Evolutionary conservation across 2,797 vertebrate species (phyloP).

Genomic region (Paratrypauchen microcephalus): DNA sequence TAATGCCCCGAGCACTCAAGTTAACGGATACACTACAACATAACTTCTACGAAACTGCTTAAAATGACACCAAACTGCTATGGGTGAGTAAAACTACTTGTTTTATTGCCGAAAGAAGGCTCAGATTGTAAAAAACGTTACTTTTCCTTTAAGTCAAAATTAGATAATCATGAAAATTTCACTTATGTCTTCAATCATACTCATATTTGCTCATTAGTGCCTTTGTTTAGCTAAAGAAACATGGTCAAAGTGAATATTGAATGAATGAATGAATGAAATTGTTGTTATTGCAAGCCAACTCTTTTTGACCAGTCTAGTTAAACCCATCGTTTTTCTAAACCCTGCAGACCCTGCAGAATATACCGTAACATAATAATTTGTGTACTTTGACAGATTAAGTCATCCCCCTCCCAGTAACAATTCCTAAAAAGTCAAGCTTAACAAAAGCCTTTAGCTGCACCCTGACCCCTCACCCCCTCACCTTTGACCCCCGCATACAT

Average conservation of each 20-base stretch:
- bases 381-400: constrained; percentile 1
- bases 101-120: too few relatives aligned
- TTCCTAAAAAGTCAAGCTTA: not conserved
- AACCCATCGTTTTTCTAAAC: not conserved
- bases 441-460: not conserved
- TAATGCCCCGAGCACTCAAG: too few relatives aligned
- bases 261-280: too few relatives aligned
- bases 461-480: not conserved
- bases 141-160: too few relatives aligned
- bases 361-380: not conserved
- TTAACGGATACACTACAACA: too few relatives aligned
- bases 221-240: not conserved
- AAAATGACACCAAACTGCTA: too few relatives aligned
- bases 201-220: not conserved
- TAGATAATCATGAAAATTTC: too few relatives aligned
- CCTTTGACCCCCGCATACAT: not conserved
- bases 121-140: too few relatives aligned
- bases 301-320: not conserved
- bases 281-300: not conserved
- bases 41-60: too few relatives aligned
- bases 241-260: not conserved
- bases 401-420: constrained; percentile 1
- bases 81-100: too few relatives aligned
- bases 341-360: not conserved
- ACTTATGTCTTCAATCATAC: too few relatives aligned